Evolutionary conservation across 2,888 invertebrate genomes (phyloP).

Genomic region (Lingula anatina): DNA sequence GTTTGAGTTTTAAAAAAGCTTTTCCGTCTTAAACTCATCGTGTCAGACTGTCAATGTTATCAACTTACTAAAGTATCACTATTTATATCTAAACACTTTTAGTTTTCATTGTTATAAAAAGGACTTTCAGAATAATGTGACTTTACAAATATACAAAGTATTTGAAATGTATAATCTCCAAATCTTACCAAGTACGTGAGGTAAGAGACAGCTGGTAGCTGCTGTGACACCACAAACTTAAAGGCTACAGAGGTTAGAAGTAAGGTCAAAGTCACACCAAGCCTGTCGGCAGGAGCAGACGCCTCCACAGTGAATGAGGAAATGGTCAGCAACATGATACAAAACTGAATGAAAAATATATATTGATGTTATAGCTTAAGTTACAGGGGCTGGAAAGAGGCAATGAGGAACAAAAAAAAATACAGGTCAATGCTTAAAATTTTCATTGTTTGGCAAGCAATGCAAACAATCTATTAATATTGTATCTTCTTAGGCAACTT

Average conservation of each 20-base stretch:
- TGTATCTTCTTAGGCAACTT: no score
- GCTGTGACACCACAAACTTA: background rate
- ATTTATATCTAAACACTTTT: no score
- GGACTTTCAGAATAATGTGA: background rate
- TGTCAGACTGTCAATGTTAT: no score
- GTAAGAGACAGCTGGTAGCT: background rate
- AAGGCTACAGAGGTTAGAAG: slow-evolving; percentile 1
- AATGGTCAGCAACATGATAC: background rate
- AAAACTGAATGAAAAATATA: background rate
- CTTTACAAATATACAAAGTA: background rate
- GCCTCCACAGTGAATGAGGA: background rate
- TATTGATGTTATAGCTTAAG: no score
- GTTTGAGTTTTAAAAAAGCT: no score
- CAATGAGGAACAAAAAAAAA: no score
- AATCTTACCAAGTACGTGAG: background rate
- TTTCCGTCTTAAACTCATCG: no score
- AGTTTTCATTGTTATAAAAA: background rate
- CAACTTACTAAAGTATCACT: no score
- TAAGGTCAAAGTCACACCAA: slow-evolving; percentile 1
- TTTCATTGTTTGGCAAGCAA: no score
- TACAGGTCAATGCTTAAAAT: no score
- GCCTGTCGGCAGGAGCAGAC: background rate
- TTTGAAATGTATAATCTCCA: background rate
- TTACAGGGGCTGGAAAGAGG: no score
- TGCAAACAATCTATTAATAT: no score